Percentiles rank a stretch among this genome's conserved stretches.
Evolutionary conservation across 2,888 invertebrate genomes (phyloP).

Genomic region (Pediacus dermestoides): DNA sequence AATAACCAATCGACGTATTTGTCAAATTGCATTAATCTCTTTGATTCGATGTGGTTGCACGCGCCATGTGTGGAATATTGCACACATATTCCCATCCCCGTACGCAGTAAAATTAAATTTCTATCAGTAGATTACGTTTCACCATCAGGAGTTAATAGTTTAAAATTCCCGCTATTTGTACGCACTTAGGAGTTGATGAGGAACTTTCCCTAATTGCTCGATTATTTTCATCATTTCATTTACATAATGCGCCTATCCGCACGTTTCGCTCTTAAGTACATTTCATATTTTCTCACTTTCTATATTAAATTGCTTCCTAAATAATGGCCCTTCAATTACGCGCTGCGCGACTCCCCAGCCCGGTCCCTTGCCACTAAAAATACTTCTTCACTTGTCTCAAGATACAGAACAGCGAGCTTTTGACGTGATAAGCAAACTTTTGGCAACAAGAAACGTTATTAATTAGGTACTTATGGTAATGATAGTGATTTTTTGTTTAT

Average conservation of each 20-base stretch:
- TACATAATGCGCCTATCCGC: slow-evolving; percentile 28
- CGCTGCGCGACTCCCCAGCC: too few relatives aligned
- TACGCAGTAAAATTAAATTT: slow-evolving; percentile 5
- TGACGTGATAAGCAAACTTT: too few relatives aligned
- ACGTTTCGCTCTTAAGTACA: slow-evolving; percentile 12
- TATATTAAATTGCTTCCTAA: slow-evolving; percentile 7
- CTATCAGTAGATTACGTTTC: neutral
- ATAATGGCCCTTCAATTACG: slow-evolving; percentile 4
- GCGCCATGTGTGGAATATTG: slow-evolving; percentile 29
- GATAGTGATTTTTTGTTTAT: too few relatives aligned
- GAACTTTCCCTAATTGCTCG: slow-evolving; percentile 23
- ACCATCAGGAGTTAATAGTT: neutral
- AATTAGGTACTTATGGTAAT: too few relatives aligned
- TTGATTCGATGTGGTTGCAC: slow-evolving; percentile 20
- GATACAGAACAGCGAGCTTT: too few relatives aligned
- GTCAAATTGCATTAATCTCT: slow-evolving; percentile 19
- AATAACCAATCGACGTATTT: neutral
- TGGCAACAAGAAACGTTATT: too few relatives aligned
- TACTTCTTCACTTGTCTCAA: too few relatives aligned
- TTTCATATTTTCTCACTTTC: slow-evolving; percentile 6
- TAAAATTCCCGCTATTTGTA: neutral
- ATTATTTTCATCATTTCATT: slow-evolving; percentile 31
- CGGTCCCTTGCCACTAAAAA: too few relatives aligned
- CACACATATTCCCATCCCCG: slow-evolving; percentile 14
- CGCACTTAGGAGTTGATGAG: neutral